Percentiles rank a stretch among this genome's conserved stretches.
phyloP scores from a whole-genome alignment of 2,797 vertebrate species.

The Chaetodon trifasciatus region DNA sequence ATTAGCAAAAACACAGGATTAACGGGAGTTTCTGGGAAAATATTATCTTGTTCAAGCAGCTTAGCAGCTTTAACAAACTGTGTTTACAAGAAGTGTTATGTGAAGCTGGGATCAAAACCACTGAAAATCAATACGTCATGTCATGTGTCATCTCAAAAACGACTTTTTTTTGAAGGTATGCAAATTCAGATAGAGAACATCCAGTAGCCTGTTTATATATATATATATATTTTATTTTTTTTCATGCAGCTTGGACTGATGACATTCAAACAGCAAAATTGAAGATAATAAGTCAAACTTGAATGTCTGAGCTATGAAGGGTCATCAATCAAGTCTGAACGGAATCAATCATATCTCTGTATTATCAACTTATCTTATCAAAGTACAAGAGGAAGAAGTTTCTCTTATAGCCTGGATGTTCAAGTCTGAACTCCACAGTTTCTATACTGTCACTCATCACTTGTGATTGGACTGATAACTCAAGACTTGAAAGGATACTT shows the following conservation, averaged over 20 bases:
- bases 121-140: too few species aligned
- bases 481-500: not conserved
- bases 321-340: not conserved
- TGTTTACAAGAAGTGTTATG: conserved; percentile 23
- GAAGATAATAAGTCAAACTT: not conserved
- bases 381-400: not conserved
- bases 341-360: not conserved
- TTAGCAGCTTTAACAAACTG: conserved; percentile 26
- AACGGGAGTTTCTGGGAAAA: conserved; percentile 35
- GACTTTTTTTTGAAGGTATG: not conserved
- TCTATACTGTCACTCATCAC: too few species aligned
- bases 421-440: not conserved
- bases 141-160: too few species aligned
- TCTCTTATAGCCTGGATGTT: not conserved
- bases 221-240: too few species aligned
- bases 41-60: conserved; percentile 12
- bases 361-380: not conserved
- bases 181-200: not conserved
- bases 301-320: not conserved
- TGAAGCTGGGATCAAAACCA: conserved; percentile 8
- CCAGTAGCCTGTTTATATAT: not conserved
- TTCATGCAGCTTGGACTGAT: not conserved
- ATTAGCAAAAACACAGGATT: conserved; percentile 42
- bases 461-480: not conserved
- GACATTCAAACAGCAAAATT: not conserved